phyloP scores from a whole-genome alignment of 2,113 vertebrate species.

The Cyprinodon brontotheroides region DNA sequence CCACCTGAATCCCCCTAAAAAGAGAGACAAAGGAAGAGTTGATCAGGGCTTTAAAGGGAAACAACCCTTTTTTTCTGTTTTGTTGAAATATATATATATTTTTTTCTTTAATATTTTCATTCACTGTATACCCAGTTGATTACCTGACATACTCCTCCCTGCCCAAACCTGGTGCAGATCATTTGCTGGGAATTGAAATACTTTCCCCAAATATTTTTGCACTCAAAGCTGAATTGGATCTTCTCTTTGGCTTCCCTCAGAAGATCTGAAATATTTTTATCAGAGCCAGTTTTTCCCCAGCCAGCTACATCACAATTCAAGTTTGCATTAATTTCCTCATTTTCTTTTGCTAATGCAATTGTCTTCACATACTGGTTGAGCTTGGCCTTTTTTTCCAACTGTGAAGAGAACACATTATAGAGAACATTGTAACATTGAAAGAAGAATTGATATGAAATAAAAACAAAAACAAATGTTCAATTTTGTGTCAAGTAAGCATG shows the following conservation, averaged over 20 bases:
- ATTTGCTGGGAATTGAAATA: conserved; percentile 34
- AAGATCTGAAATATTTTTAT: not conserved
- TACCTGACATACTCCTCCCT: conserved; percentile 66
- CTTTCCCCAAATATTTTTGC: conserved; percentile 12
- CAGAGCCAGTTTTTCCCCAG: conserved; percentile 49
- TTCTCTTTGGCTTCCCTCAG: conserved; percentile 54
- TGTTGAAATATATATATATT: not conserved
- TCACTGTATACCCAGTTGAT: conserved; percentile 1
- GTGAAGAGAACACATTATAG: conserved; percentile 16
- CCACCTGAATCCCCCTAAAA: conserved; percentile 71
- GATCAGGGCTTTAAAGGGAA: not conserved
- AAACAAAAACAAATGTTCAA: not conserved
- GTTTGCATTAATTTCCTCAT: conserved; percentile 13
- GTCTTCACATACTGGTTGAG: conserved; percentile 45
- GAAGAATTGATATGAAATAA: not conserved
- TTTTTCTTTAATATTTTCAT: not conserved
- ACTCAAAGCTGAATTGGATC: conserved; percentile 15
- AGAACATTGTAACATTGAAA: not conserved
- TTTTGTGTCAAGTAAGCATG: not conserved
- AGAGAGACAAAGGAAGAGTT: not conserved
- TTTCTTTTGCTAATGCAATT: conserved; percentile 43
- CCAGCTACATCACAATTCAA: conserved; percentile 56
- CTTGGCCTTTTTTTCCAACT: conserved; percentile 58
- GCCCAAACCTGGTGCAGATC: conserved; percentile 61
- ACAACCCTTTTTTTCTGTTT: not conserved